Evolutionary conservation across 2,797 vertebrate genomes (phyloP).

Genomic region (Paramormyrops hopkinsi): DNA sequence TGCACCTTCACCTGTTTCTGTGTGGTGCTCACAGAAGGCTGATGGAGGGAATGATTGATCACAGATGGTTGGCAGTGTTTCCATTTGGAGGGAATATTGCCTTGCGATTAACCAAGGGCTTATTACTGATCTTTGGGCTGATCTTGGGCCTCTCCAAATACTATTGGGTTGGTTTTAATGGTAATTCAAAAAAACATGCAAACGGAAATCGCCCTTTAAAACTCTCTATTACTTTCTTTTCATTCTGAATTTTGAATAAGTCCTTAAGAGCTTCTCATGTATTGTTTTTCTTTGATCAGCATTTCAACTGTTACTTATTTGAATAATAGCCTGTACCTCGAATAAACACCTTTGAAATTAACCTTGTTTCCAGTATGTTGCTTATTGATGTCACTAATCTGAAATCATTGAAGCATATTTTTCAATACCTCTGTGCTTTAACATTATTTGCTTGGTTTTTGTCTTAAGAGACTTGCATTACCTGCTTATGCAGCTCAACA

Average conservation of each 20-base stretch:
- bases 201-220: constrained; percentile 42
- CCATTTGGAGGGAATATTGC: not conserved
- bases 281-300: not conserved
- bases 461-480: not conserved
- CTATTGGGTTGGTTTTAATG: constrained; percentile 16
- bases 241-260: not conserved
- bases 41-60: not conserved
- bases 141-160: not conserved
- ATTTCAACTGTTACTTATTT: not conserved
- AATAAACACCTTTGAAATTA: not conserved
- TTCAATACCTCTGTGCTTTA: not conserved
- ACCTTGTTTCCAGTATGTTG: not conserved
- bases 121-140: not conserved
- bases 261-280: not conserved
- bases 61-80: not conserved
- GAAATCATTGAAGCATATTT: not conserved
- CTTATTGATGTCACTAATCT: not conserved
- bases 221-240: constrained; percentile 9
- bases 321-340: not conserved
- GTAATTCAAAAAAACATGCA: constrained; percentile 17
- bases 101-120: too few relatives aligned
- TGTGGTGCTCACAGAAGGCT: not conserved
- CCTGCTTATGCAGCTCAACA: not conserved
- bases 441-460: not conserved
- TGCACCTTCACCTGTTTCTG: not conserved